Evolutionary conservation across 2,888 invertebrate species (phyloP), one percentile per base, ranked within the genome.

Genomic region (Drosophila greeni): DNA sequence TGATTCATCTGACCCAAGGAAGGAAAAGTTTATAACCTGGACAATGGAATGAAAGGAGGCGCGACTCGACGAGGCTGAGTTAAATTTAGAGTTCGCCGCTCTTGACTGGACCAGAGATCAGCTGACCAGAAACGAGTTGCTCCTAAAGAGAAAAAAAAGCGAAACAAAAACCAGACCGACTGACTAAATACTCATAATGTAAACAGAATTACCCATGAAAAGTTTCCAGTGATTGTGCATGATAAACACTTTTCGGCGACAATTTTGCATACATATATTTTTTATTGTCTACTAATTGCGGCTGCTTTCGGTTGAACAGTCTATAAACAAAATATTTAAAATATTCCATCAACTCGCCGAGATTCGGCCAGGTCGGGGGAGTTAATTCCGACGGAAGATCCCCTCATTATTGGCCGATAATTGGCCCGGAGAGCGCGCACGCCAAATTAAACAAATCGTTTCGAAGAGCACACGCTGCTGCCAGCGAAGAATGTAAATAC

Each of bases 381-480:
- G 43, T 37, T 54, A 49, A 60, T 49, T 49, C 26, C 26, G n/a
- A 23, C 14, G 31, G 5, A 16, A 56, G 57, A 56, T 24, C 23
- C 33, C 23, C 31, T 23, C 1, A 53, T 24, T 39, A 40, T 64
- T 49, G 62, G 43, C 36, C 39, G 61, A 49, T 70, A 70, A 67
- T 67, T 59, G 43, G 40, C 52, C 58, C 11, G 34, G 39, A 61
- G 69, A 60, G 62, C 61, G 61, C 53, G 48, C 61, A 43, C 62
- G 67, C 67, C 67, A 67, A 67, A 53, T 37, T 60, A 67, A 67
- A 70, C 70, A 67, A 49, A 29, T 43, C 31, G 43, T 36, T 59
- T 16, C 20, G 26, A 65, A 26, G 37, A 55, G 54, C 33, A 18
- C 53, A 16, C 56, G 23, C 53, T 29, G 39, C 42, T 42, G 42